phyloP scores from a whole-genome alignment of 2,888 invertebrate species.

The Toxonevra muliebris region DNA sequence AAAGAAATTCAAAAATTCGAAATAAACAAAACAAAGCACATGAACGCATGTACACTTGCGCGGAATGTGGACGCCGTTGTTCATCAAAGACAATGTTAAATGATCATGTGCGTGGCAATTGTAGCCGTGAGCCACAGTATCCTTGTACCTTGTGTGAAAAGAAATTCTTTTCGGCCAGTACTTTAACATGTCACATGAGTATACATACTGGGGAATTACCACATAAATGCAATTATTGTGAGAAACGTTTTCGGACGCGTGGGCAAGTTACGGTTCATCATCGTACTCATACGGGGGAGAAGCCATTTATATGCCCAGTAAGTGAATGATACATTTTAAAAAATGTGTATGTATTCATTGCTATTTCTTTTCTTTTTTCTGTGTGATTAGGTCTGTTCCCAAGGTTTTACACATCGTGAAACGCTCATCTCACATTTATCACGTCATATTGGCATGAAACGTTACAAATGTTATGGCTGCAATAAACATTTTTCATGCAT shows the following conservation, averaged over 20 bases:
- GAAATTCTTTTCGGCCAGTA: constrained; percentile 54
- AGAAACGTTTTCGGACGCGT: constrained; percentile 59
- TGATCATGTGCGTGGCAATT: constrained; percentile 45
- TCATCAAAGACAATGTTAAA: constrained; percentile 41
- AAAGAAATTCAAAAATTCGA: too few relatives aligned
- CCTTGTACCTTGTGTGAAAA: constrained; percentile 53
- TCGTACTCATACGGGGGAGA: constrained; percentile 60
- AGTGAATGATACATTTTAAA: constrained; percentile 13
- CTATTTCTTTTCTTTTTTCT: constrained; percentile 4
- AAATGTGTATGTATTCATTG: neutral
- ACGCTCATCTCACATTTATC: constrained; percentile 61
- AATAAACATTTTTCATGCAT: constrained; percentile 59
- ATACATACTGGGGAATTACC: constrained; percentile 61
- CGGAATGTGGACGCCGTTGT: constrained; percentile 45
- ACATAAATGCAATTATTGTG: constrained; percentile 55
- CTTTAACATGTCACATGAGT: constrained; percentile 53
- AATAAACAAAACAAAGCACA: too few relatives aligned
- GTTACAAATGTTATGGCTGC: constrained; percentile 61
- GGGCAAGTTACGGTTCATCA: constrained; percentile 61
- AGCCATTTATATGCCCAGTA: constrained; percentile 60
- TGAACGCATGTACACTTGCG: constrained; percentile 31
- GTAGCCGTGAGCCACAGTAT: constrained; percentile 43
- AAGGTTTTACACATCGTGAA: constrained; percentile 60
- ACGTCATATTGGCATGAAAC: constrained; percentile 63
- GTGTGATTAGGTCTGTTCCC: constrained; percentile 50